Conservation (phyloP, 2,888 invertebrate species). For the Oscheius onirici region DNA sequence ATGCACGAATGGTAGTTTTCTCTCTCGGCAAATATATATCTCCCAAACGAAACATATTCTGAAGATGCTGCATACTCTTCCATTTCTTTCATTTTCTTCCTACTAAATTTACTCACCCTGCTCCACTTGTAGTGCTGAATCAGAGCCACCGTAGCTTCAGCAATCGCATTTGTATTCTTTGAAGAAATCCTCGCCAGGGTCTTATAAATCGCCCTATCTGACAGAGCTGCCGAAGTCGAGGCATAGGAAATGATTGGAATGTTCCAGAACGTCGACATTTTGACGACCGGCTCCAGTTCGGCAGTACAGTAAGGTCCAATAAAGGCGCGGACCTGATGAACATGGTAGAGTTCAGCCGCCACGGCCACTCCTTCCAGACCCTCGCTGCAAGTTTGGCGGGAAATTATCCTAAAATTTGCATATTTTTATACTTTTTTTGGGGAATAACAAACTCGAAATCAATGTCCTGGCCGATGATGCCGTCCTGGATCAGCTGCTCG, state of each 20-base stretch:
- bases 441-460: slow-evolving; percentile 62
- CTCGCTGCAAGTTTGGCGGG: slow-evolving; percentile 64
- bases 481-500: slow-evolving; percentile 61
- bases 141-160: slow-evolving; percentile 61
- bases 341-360: slow-evolving; percentile 69
- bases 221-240: slow-evolving; percentile 59
- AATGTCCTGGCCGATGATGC: slow-evolving; percentile 62
- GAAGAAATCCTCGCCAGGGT: slow-evolving; percentile 67
- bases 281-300: slow-evolving; percentile 69
- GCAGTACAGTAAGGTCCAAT: slow-evolving; percentile 69
- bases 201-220: slow-evolving; percentile 54
- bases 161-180: slow-evolving; percentile 66
- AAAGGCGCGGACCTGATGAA: slow-evolving; percentile 69
- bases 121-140: slow-evolving; percentile 66
- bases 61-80: no score
- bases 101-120: slow-evolving; percentile 42
- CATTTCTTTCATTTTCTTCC: not conserved
- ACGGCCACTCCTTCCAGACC: slow-evolving; percentile 69
- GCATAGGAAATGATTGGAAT: slow-evolving; percentile 69
- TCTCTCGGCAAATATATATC: no score
- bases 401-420: slow-evolving; percentile 56
- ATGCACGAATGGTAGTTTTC: no score
- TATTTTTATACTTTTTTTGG: not conserved
- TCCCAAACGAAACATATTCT: no score
- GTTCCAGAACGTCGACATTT: slow-evolving; percentile 71